phyloP scores from a whole-genome alignment of 2,888 invertebrate genomes.

The Drosophila suboccidentalis region DNA sequence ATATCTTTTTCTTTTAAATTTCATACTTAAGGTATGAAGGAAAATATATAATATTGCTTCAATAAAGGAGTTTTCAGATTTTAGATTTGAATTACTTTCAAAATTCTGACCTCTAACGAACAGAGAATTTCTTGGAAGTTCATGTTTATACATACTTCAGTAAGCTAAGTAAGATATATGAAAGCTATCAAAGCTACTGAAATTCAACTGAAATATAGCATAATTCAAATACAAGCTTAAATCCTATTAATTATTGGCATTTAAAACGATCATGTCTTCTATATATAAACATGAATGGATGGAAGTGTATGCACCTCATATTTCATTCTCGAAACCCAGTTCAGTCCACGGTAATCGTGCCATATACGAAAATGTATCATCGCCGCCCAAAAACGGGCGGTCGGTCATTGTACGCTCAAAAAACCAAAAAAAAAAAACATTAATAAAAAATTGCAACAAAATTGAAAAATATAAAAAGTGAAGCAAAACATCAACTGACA shows the following conservation, averaged over 20 bases:
- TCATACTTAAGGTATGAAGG: no score
- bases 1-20: no score
- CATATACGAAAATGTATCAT: slow-evolving; percentile 57
- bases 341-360: slow-evolving; percentile 31
- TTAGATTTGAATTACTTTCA: not conserved
- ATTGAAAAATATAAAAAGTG: slow-evolving; percentile 13
- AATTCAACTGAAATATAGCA: slow-evolving; percentile 6
- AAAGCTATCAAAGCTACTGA: slow-evolving; percentile 11
- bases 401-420: slow-evolving; percentile 65
- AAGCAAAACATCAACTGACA: slow-evolving; percentile 47
- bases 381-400: slow-evolving; percentile 54
- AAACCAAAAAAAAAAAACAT: slow-evolving; percentile 16
- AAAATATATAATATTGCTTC: not conserved
- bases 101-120: not conserved
- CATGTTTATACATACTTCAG: not conserved
- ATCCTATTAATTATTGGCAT: slow-evolving; percentile 12
- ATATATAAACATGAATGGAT: slow-evolving; percentile 41
- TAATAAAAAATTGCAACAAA: slow-evolving; percentile 18
- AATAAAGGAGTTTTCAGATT: not conserved
- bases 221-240: slow-evolving; percentile 1
- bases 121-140: not conserved
- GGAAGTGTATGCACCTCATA: slow-evolving; percentile 22
- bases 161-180: slow-evolving; percentile 12
- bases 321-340: slow-evolving; percentile 41
- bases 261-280: slow-evolving; percentile 16